phyloP scores from a whole-genome alignment of 2,888 invertebrate genomes.

The Sesamia inferens region DNA sequence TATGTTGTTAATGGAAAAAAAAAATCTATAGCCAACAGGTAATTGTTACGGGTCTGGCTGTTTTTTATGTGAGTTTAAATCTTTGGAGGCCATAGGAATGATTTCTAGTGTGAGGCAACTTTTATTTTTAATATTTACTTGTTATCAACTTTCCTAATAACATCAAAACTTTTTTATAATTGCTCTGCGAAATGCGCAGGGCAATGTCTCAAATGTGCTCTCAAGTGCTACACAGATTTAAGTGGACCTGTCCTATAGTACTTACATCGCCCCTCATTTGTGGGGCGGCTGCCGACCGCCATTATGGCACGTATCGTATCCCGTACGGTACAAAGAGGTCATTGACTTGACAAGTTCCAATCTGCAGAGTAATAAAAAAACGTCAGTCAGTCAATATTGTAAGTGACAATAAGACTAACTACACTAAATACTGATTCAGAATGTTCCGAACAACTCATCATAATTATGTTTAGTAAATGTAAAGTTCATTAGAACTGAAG shows the following conservation, averaged over 20 bases:
- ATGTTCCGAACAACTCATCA: not conserved
- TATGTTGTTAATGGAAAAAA: not conserved
- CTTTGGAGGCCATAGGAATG: too few relatives aligned
- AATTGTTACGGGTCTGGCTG: too few relatives aligned
- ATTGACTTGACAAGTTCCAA: conserved; percentile 20
- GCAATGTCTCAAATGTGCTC: not conserved
- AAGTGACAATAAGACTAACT: not conserved
- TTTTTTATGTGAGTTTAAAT: too few relatives aligned
- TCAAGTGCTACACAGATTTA: conserved; percentile 13
- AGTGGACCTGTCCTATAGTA: conserved; percentile 16
- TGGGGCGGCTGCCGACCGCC: conserved; percentile 7
- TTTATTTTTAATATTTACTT: too few relatives aligned
- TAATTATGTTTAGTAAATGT: not conserved
- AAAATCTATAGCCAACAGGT: too few relatives aligned
- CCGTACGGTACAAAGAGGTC: conserved; percentile 31
- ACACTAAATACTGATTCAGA: not conserved
- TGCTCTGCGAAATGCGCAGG: not conserved
- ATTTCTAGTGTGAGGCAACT: too few relatives aligned
- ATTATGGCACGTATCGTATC: conserved; percentile 29
- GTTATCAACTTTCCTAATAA: not conserved
- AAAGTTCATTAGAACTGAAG: not conserved
- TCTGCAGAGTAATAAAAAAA: conserved; percentile 11
- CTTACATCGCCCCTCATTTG: conserved; percentile 17
- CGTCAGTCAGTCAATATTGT: not conserved
- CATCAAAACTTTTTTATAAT: not conserved